Conservation (phyloP, 2,888 invertebrate genomes). For the Liopterus haemorrhoidalis region DNA sequence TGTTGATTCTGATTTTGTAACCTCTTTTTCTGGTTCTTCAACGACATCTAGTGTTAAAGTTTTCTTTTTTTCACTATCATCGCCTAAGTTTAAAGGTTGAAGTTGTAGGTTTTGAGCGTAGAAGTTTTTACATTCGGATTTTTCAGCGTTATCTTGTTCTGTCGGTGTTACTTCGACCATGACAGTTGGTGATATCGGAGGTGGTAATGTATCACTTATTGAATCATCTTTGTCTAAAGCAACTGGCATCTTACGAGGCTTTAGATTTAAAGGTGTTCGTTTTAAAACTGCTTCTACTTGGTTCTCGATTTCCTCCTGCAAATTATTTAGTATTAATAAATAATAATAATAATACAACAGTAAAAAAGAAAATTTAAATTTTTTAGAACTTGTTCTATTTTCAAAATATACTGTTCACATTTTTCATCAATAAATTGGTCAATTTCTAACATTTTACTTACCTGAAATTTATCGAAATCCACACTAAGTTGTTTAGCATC, state of each 20-base stretch:
- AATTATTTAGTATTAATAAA: slow-evolving; percentile 32
- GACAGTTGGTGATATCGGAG: slow-evolving; percentile 32
- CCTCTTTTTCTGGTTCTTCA: slow-evolving; percentile 36
- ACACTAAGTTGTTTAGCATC: slow-evolving; percentile 62
- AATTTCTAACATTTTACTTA: slow-evolving; percentile 33
- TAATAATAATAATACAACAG: slow-evolving; percentile 2
- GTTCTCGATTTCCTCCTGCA: slow-evolving; percentile 64
- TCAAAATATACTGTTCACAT: no score
- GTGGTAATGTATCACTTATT: slow-evolving; percentile 29
- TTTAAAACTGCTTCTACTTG: slow-evolving; percentile 67
- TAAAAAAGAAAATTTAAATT: no score
- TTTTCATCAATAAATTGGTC: not conserved
- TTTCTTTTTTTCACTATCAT: slow-evolving; percentile 36
- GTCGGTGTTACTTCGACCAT: slow-evolving; percentile 20
- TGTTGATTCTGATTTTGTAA: slow-evolving; percentile 44
- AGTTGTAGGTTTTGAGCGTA: slow-evolving; percentile 41
- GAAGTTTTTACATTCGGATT: slow-evolving; percentile 31
- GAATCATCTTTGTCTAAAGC: slow-evolving; percentile 46
- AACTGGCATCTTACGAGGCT: slow-evolving; percentile 59
- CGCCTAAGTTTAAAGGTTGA: slow-evolving; percentile 30
- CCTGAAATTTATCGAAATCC: slow-evolving; percentile 69
- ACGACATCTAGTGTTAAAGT: slow-evolving; percentile 35
- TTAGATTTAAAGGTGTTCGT: slow-evolving; percentile 67
- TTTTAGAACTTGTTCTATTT: no score
- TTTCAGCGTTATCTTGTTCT: slow-evolving; percentile 18